Evolutionary conservation across 2,888 invertebrate genomes (phyloP).

Genomic region (Caenorhabditis uteleia): DNA sequence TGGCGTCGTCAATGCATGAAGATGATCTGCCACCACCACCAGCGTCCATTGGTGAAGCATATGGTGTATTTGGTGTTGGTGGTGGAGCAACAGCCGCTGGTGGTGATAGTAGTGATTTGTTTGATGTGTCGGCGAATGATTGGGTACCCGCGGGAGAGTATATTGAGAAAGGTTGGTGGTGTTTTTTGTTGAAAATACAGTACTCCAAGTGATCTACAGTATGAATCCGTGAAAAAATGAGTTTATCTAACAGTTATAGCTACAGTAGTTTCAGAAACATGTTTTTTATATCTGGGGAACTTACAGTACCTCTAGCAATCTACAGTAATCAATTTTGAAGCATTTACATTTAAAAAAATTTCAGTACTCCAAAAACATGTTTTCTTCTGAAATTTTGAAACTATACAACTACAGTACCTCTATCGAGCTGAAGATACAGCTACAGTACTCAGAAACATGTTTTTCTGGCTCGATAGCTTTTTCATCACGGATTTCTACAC

Average conservation of each 20-base stretch:
- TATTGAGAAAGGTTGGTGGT: slow-evolving; percentile 46
- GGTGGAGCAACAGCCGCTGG: slow-evolving; percentile 6
- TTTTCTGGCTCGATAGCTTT: no score
- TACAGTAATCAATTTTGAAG: no score
- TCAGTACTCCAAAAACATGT: neutral
- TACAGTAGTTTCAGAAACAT: no score
- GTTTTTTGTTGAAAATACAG: neutral
- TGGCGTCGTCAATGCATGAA: slow-evolving; percentile 13
- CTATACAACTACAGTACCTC: neutral
- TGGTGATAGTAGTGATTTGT: slow-evolving; percentile 18
- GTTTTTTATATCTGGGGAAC: no score
- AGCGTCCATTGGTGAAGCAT: slow-evolving; percentile 25
- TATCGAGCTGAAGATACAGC: neutral
- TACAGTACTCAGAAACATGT: no score
- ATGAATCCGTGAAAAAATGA: no score
- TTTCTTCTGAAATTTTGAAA: neutral
- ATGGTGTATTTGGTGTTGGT: slow-evolving; percentile 26
- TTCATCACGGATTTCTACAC: no score
- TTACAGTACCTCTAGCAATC: neutral
- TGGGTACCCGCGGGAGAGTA: slow-evolving; percentile 46
- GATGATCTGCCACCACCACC: slow-evolving; percentile 49
- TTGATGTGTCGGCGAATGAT: slow-evolving; percentile 40
- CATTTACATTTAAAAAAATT: no score
- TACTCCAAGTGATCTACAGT: no score
- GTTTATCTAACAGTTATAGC: no score